phyloP scores from a whole-genome alignment of 2,797 vertebrate species.

The Parambassis ranga region DNA sequence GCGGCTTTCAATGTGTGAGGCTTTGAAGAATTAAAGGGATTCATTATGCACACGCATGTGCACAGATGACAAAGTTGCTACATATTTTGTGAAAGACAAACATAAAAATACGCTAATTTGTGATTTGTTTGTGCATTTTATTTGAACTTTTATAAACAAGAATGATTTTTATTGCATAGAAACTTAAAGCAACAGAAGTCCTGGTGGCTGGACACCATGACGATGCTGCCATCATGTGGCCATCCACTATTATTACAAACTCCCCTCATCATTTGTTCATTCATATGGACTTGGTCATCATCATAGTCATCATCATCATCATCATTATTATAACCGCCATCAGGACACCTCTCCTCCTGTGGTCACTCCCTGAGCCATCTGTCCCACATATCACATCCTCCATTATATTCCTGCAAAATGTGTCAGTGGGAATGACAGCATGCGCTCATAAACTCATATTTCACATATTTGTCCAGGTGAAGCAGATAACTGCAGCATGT shows the following conservation, averaged over 20 bases:
- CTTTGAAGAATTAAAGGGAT: not conserved
- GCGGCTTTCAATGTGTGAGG: conserved; percentile 6
- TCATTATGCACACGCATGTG: not conserved
- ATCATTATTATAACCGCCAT: not conserved
- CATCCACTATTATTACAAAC: conserved; percentile 5
- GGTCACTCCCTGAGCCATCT: not conserved
- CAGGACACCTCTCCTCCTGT: not conserved
- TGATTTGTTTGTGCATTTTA: not conserved
- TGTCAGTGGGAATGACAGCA: not conserved
- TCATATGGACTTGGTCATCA: not conserved
- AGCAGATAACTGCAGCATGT: not conserved
- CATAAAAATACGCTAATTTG: not conserved
- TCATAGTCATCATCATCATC: not conserved
- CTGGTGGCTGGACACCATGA: not conserved
- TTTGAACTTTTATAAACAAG: conserved; percentile 4
- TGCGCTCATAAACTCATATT: not conserved
- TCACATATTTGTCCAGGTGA: not conserved
- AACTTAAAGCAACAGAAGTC: not conserved
- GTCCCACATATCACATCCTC: not conserved
- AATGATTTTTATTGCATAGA: not conserved
- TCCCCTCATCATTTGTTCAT: not conserved
- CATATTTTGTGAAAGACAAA: not conserved
- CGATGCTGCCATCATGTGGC: conserved; percentile 70
- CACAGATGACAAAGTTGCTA: too few relatives aligned
- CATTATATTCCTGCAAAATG: not conserved